These are phyloP conservation scores for Aphyosemion australe DNA, from an alignment of 2,113 vertebrate genomes.

Conservation along the genomic window DNA sequence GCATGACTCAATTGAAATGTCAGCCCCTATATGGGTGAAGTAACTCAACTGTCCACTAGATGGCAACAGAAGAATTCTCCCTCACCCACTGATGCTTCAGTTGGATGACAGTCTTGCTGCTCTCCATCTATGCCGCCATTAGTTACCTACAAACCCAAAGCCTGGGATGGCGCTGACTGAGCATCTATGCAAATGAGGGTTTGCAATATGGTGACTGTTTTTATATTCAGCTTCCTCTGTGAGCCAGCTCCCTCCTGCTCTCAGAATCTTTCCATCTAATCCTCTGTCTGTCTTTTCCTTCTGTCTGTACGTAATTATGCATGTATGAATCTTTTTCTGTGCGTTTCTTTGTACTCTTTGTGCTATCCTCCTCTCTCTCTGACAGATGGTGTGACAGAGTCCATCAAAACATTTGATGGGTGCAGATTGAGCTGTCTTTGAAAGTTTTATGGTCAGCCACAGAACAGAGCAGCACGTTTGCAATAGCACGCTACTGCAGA, in stretches of 20 bases:
- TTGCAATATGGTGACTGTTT: conserved; percentile 71
- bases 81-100: not conserved
- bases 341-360: conserved; percentile 24
- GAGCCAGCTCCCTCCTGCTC: conserved; percentile 47
- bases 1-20: not conserved
- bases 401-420: conserved; percentile 34
- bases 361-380: conserved; percentile 26
- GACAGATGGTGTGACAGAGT: conserved; percentile 54
- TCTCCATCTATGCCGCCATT: conserved; percentile 57
- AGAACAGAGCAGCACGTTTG: conserved; percentile 5
- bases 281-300: conserved; percentile 33
- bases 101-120: conserved; percentile 36
- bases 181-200: conserved; percentile 75
- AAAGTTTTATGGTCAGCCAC: conserved; percentile 34
- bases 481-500: conserved; percentile 4
- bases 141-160: conserved; percentile 67
- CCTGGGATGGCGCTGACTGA: conserved; percentile 73
- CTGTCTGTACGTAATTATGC: conserved; percentile 27
- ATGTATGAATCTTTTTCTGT: conserved; percentile 24
- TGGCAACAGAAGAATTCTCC: conserved; percentile 42
- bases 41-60: conserved; percentile 50
- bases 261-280: conserved; percentile 41
- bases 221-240: conserved; percentile 62
- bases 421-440: conserved; percentile 38
- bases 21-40: not conserved